Evolutionary conservation across 2,113 vertebrate species (phyloP).

Genomic region (Phalacrocorax pelagicus): DNA sequence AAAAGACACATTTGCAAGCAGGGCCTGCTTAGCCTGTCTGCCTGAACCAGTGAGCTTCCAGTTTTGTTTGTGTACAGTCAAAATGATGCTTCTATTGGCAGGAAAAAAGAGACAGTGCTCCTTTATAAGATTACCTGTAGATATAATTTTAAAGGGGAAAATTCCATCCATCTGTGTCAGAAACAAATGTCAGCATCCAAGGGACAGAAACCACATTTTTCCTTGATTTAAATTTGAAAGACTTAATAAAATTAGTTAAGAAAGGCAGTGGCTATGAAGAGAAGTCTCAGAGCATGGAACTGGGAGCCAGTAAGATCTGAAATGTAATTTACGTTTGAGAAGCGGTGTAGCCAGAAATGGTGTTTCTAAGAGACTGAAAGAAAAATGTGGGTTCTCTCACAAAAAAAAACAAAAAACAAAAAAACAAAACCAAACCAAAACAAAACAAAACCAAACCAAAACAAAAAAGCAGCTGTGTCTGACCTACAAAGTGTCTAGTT

Average conservation of each 20-base stretch:
- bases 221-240: background rate
- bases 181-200: background rate
- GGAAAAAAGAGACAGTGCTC: background rate
- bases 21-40: background rate
- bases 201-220: background rate
- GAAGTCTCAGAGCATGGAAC: background rate
- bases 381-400: background rate
- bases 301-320: background rate
- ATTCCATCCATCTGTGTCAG: background rate
- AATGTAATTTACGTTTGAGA: background rate
- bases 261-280: background rate
- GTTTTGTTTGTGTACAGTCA: background rate
- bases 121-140: background rate
- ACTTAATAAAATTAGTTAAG: background rate
- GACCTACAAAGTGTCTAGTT: background rate
- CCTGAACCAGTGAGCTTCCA: background rate
- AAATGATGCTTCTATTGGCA: background rate
- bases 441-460: background rate
- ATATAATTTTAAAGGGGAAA: background rate
- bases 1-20: background rate
- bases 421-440: too few relatives aligned
- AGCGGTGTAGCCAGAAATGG: background rate
- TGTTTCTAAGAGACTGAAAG: background rate
- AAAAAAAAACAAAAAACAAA: background rate
- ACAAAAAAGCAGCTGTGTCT: background rate